Conservation (phyloP, 2,888 invertebrate genomes). For the Cepaea hortensis region DNA sequence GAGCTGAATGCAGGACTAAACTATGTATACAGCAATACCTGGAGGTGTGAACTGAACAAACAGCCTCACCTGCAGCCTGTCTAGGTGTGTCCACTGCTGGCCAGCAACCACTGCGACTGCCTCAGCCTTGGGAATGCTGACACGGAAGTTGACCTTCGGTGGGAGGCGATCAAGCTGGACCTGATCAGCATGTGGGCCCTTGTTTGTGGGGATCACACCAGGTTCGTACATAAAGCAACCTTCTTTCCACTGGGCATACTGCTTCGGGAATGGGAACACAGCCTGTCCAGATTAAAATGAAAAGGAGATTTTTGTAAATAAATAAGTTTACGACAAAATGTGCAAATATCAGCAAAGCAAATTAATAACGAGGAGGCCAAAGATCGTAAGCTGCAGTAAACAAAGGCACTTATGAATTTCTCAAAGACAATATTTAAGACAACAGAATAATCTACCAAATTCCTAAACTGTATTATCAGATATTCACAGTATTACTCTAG, state of each 20-base stretch:
- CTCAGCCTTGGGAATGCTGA: slow-evolving; percentile 72
- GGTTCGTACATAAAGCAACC: slow-evolving; percentile 75
- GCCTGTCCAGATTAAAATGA: slow-evolving; percentile 41
- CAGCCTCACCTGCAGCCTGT: slow-evolving; percentile 57
- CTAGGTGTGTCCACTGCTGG: slow-evolving; percentile 75
- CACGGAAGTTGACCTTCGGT: slow-evolving; percentile 65
- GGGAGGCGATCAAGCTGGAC: slow-evolving; percentile 52
- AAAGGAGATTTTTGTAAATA: too few relatives aligned
- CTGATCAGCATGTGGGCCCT: slow-evolving; percentile 54
- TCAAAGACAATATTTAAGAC: too few relatives aligned
- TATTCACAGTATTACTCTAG: too few relatives aligned
- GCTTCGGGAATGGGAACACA: slow-evolving; percentile 74
- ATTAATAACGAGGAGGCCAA: too few relatives aligned
- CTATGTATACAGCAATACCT: not conserved
- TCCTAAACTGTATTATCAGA: too few relatives aligned
- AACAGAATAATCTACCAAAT: too few relatives aligned
- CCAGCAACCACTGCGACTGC: slow-evolving; percentile 75
- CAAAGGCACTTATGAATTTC: too few relatives aligned
- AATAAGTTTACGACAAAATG: too few relatives aligned
- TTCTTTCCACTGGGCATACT: slow-evolving; percentile 77
- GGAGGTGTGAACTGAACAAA: not conserved
- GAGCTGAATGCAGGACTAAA: too few relatives aligned
- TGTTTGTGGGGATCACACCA: slow-evolving; percentile 62
- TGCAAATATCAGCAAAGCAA: too few relatives aligned
- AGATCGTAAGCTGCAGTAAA: too few relatives aligned